These are phyloP conservation scores for Dione vanillae DNA, from an alignment of 2,888 invertebrate species.

Conservation along the genomic window DNA sequence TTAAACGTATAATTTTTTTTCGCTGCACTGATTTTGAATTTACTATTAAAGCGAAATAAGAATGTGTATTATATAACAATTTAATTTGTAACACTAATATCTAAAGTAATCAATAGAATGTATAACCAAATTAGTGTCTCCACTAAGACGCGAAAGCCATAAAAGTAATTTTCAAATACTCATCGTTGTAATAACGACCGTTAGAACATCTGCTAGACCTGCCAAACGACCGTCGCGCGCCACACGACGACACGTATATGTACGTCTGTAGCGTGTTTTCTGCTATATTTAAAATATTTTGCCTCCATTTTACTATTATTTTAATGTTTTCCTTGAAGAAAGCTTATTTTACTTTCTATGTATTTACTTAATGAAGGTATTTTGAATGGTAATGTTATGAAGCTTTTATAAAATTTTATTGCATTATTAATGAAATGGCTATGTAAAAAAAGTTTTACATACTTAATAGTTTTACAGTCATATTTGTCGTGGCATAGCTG, in stretches of 20 bases:
- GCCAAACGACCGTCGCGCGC: constrained; percentile 37
- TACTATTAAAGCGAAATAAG: too few relatives aligned
- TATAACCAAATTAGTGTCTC: constrained; percentile 21
- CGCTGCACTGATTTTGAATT: too few relatives aligned
- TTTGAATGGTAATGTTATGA: neutral
- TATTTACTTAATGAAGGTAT: neutral
- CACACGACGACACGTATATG: constrained; percentile 18
- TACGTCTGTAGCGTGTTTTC: neutral
- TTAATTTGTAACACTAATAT: neutral
- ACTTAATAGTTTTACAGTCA: neutral
- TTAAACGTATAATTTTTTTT: too few relatives aligned
- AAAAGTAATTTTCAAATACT: constrained; percentile 38
- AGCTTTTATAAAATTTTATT: neutral
- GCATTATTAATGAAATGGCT: neutral
- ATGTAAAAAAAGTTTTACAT: neutral
- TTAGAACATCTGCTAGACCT: constrained; percentile 30
- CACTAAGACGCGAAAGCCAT: constrained; percentile 33
- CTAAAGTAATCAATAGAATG: neutral
- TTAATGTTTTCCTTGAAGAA: neutral
- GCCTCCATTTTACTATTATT: neutral
- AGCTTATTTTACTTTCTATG: neutral
- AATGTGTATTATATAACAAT: neutral
- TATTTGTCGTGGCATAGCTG: neutral
- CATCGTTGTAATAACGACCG: constrained; percentile 39
- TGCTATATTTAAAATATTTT: neutral